Percentiles rank a stretch among this genome's conserved stretches.
Evolutionary conservation across 2,797 vertebrate genomes (phyloP).

Genomic region (Rhinophrynus dorsalis): DNA sequence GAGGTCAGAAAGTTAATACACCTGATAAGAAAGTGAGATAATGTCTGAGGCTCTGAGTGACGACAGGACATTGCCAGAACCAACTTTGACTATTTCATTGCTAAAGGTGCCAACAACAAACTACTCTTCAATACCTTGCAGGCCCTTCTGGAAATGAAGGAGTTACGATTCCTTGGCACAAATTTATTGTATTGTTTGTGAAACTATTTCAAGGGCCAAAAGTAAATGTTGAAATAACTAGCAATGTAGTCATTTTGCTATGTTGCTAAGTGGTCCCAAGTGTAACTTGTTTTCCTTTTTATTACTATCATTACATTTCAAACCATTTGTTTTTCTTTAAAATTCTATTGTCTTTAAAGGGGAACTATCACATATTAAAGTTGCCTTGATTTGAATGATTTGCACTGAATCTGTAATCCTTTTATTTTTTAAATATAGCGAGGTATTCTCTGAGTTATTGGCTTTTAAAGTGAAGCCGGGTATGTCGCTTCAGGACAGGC

Average conservation of each 20-base stretch:
- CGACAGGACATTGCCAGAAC: not conserved
- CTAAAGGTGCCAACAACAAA: not conserved
- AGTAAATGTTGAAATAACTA: not conserved
- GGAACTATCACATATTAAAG: no score
- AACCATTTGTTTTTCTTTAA: no score
- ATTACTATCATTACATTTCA: no score
- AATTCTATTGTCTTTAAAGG: no score
- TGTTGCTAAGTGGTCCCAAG: not conserved
- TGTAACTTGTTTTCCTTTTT: no score
- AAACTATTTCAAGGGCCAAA: not conserved
- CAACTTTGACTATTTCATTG: not conserved
- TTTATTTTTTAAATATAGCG: no score
- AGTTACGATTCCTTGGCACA: conserved; percentile 8
- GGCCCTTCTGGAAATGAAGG: not conserved
- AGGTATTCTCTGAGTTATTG: no score
- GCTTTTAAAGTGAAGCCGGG: no score
- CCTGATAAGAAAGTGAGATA: conserved; percentile 26
- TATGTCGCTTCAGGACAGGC: no score
- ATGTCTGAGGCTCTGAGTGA: conserved; percentile 12
- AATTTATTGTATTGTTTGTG: not conserved
- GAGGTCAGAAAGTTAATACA: not conserved
- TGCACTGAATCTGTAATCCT: no score
- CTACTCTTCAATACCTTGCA: not conserved
- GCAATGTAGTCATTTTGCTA: not conserved
- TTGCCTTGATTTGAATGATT: no score